Base-by-base conservation (phyloP, 2,113 vertebrate genomes). In the Theristicus caerulescens region DNA sequence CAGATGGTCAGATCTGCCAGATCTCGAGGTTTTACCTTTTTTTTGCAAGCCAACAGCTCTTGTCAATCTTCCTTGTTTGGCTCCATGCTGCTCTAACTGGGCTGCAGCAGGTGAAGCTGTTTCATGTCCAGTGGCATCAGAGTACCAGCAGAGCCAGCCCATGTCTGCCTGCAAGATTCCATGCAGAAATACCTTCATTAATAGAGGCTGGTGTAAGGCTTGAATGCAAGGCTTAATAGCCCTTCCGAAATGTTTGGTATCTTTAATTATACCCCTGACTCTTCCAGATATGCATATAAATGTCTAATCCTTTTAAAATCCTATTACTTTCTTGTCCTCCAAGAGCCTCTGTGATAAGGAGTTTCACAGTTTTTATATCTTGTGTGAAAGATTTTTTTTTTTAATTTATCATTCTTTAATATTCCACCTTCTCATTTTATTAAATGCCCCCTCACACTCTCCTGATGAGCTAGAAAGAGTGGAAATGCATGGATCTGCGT, bases 291-390 rank as follows among this genome's bases (percentile, higher is more conserved):
- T 49, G 32, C 65, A 57, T 93, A 87, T 89, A 90, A 93, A 86
- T 64, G 69, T 84, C 80, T 88, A 90, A 90, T 92, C 65, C 65
- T 76, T 88, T 88, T 74, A 34, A 84, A 96, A 94, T 95, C 88
- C 76, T 96, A 76, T 91, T 96, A 84, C 31, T 67, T 82, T 67
- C 76, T 85, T 93, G 69, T 91, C 57, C 52, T 94, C 69, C 34
- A 82, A 88, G n/a, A 78, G 3, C 18, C n/a, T 52, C 57, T 76
- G 18, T 47, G 74, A 83, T 84, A 88, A 18, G 47, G 16, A 92
- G 59, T 88, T 94, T 70, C 76, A 71, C 13, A 66, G 32, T 47
- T 84, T 93, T 86, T 81, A 64, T 44, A 49, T 40, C 59, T 79
- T 29, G 3, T 52, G 26, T 20, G 22, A 86, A 93, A 80, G 5